phyloP scores from a whole-genome alignment of 2,113 vertebrate genomes.

The Oophaga pumilio region DNA sequence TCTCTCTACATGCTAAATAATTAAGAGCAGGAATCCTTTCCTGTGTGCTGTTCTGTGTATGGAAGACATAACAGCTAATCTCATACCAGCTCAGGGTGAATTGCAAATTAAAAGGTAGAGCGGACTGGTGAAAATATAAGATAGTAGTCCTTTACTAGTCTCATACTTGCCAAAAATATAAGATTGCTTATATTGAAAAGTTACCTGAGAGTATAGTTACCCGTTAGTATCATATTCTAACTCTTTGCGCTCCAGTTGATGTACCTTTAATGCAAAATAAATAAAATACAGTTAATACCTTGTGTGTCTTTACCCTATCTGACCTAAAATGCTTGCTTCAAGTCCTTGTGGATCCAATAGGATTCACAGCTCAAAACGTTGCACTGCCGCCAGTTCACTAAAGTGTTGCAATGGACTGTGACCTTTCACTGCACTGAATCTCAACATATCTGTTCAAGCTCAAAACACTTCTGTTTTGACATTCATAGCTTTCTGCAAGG shows the following conservation, averaged over 20 bases:
- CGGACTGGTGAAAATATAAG: too few species aligned
- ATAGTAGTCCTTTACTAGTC: too few species aligned
- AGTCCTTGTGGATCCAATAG: not conserved
- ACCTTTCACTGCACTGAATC: conserved; percentile 10
- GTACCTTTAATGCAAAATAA: not conserved
- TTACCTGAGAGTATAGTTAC: too few species aligned
- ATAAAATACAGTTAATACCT: not conserved
- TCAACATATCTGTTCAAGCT: conserved; percentile 37
- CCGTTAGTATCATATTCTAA: not conserved
- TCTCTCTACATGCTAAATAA: too few species aligned
- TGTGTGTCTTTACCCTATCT: not conserved
- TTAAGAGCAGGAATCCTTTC: too few species aligned
- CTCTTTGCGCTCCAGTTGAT: too few species aligned
- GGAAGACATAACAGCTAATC: too few species aligned
- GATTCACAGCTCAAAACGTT: not conserved
- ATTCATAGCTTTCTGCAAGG: conserved; percentile 41
- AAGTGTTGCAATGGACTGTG: not conserved
- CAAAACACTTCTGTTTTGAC: conserved; percentile 52
- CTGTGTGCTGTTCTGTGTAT: too few species aligned
- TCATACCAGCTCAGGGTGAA: too few species aligned
- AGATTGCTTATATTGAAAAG: too few species aligned
- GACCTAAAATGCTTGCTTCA: not conserved
- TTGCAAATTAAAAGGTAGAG: too few species aligned
- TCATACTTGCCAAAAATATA: too few species aligned
- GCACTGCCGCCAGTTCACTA: not conserved